These are phyloP conservation scores for Apis cerana DNA, from an alignment of 1,140 invertebrate species.

Conservation along the genomic window DNA sequence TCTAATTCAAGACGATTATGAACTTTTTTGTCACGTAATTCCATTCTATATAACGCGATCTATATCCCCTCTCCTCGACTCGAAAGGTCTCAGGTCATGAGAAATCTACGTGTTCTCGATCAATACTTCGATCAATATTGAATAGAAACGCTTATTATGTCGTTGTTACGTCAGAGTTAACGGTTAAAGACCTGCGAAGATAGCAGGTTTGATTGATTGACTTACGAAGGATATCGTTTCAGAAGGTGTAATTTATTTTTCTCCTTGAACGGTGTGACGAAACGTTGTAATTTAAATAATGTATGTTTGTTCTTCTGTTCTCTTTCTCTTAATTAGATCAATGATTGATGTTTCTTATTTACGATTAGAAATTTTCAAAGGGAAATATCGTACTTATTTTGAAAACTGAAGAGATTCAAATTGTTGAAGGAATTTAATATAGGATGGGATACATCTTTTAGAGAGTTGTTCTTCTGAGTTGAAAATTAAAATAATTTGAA, in stretches of 20 bases:
- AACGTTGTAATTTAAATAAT: not conserved
- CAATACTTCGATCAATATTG: not conserved
- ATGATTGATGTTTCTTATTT: too few relatives aligned
- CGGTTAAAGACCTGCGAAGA: not conserved
- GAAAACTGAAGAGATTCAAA: too few relatives aligned
- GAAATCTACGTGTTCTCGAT: not conserved
- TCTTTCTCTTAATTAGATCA: not conserved
- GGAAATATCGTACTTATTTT: too few relatives aligned
- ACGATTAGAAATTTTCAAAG: too few relatives aligned
- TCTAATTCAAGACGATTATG: slow-evolving; percentile 20
- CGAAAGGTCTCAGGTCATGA: not conserved
- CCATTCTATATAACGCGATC: not conserved
- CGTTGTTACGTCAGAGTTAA: not conserved
- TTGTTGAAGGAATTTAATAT: too few relatives aligned
- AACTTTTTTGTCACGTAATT: slow-evolving; percentile 15
- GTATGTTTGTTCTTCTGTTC: too few relatives aligned
- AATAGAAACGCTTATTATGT: not conserved
- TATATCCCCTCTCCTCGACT: not conserved
- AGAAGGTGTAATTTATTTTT: not conserved
- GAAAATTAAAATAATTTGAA: not conserved
- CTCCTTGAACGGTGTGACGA: not conserved
- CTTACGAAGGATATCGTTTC: not conserved
- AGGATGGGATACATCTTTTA: too few relatives aligned
- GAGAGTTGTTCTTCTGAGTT: too few relatives aligned
- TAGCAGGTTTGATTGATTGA: not conserved